Conservation (phyloP, 2,113 vertebrate species). For the Dicentrarchus labrax region DNA sequence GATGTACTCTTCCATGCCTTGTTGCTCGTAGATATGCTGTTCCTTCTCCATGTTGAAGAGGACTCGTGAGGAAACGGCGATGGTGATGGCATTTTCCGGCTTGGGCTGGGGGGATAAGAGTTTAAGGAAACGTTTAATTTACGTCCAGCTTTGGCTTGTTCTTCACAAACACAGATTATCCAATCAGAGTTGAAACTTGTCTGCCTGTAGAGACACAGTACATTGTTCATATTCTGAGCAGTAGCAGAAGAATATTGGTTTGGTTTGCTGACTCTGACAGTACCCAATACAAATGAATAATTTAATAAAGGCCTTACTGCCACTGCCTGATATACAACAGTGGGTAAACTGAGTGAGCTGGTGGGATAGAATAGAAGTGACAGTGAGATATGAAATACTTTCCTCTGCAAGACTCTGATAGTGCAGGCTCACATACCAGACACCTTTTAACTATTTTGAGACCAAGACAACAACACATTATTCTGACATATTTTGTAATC, state of each 20-base stretch:
- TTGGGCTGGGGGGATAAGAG: conserved; percentile 85
- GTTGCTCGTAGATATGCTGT: conserved; percentile 89
- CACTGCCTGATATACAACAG: not conserved
- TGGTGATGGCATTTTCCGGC: conserved; percentile 93
- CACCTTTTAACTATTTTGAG: conserved; percentile 43
- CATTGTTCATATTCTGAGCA: conserved; percentile 2
- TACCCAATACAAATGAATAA: not conserved
- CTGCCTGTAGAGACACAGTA: not conserved
- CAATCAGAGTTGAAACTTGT: not conserved
- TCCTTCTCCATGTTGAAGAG: conserved; percentile 97
- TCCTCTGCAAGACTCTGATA: conserved; percentile 52
- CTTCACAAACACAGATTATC: not conserved
- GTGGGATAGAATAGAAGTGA: conserved; percentile 37
- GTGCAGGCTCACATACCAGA: conserved; percentile 36
- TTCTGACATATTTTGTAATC: not conserved
- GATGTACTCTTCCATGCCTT: conserved; percentile 94
- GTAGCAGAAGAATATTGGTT: not conserved
- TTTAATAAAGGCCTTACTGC: conserved; percentile 10
- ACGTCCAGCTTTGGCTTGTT: not conserved
- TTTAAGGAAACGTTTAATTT: not conserved
- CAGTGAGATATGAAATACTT: conserved; percentile 51
- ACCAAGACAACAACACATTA: not conserved
- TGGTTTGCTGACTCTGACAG: conserved; percentile 6
- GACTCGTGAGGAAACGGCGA: conserved; percentile 92
- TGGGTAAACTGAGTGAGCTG: conserved; percentile 3